Evolutionary conservation across 2,113 vertebrate genomes (phyloP), one percentile per base, ranked within the genome.

Genomic region (Sakesphorus luctuosus): DNA sequence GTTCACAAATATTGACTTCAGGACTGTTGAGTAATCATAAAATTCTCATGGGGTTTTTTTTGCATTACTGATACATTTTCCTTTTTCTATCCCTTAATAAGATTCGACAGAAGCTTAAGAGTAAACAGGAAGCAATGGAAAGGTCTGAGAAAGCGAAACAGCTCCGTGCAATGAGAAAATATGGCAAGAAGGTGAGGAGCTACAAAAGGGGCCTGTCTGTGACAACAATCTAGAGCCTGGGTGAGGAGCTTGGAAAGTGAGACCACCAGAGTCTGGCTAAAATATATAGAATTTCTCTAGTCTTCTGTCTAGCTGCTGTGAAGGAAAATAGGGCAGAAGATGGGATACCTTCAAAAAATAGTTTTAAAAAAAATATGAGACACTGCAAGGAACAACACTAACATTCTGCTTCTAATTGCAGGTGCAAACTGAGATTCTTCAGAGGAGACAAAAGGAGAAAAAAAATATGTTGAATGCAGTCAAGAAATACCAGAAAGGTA

Each of bases 401-500:
- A 78, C 50, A 23, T 92, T 96, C n/a, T 96, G 11, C 82, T 66
- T 97, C 69, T 79, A 7, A 40, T 96, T 43, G 25, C 86, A 99
- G 99, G 99, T 99, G 61, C 99, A 99, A 98, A 96, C 98, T 49
- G 98, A 99, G 86, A 98, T 99, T 83, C 98, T 99, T 71, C 99
- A 99, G 96, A 99, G 98, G 97, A 99, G 99, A 80, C 99, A 99
- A 95, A 99, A 98, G 82, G 99, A 99, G 97, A 99, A 99, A 96
- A 98, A 98, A 71, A 98, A 98, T 14, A 99, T 99, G 99, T 98
- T 99, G 98, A 96, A 97, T 7, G 98, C 99, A 74, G 98, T 99
- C 35, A 99, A 99, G 97, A 99, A 98, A 90, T 99, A 99, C 63
- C 99, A 99, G 97, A 99, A 99, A 99, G 99, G 99, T 99, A 56